Conservation (phyloP, 2,797 vertebrate genomes). For the Coregonus sp. region DNA sequence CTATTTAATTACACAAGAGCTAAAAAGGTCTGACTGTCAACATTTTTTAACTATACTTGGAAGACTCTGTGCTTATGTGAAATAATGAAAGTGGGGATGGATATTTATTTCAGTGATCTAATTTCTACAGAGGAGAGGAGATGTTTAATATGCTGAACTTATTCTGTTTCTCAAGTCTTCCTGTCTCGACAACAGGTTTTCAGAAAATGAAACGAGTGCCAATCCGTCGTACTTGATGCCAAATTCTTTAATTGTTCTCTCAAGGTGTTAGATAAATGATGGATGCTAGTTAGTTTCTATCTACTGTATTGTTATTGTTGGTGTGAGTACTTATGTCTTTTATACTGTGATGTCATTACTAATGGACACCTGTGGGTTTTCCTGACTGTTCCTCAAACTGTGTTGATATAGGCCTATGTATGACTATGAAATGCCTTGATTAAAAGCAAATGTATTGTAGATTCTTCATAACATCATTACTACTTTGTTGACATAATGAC, state of each 20-base stretch:
- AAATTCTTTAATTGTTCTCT: slow-evolving; percentile 34
- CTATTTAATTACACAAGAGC: slow-evolving; percentile 35
- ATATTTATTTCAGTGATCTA: slow-evolving; percentile 34
- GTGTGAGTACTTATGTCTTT: slow-evolving; percentile 32
- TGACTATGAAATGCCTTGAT: slow-evolving; percentile 23
- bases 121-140: background rate
- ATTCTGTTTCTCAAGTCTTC: slow-evolving; percentile 50
- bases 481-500: too few species aligned
- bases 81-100: slow-evolving; percentile 12
- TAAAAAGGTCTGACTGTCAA: slow-evolving; percentile 27
- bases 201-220: slow-evolving; percentile 62
- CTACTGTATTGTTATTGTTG: slow-evolving; percentile 44
- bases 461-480: background rate
- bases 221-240: slow-evolving; percentile 70
- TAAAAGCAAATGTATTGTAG: slow-evolving; percentile 23
- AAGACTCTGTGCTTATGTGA: slow-evolving; percentile 15
- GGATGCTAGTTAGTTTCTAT: slow-evolving; percentile 25
- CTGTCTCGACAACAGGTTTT: slow-evolving; percentile 57
- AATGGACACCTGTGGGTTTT: slow-evolving; percentile 18
- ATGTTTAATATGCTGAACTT: slow-evolving; percentile 15
- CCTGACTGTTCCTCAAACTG: slow-evolving; percentile 25
- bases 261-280: slow-evolving; percentile 30
- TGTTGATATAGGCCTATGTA: slow-evolving; percentile 26
- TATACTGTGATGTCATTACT: slow-evolving; percentile 20
- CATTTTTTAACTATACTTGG: slow-evolving; percentile 26